These are phyloP conservation scores for Mus spretus DNA, from an alignment of 2,797 vertebrate species.

Conservation along the genomic window DNA sequence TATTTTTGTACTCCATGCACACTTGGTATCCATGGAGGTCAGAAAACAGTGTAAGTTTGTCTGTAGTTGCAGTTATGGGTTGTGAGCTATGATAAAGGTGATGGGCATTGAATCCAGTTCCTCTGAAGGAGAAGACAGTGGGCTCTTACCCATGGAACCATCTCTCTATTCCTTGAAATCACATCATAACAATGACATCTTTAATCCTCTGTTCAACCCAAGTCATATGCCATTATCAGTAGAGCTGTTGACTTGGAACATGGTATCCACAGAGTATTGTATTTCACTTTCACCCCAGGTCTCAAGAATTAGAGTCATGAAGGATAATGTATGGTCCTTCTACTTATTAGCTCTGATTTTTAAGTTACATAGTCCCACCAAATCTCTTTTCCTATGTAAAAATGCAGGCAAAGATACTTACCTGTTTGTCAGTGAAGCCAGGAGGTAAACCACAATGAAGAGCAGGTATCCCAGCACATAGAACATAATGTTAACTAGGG, in stretches of 20 bases:
- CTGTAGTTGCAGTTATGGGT: not conserved
- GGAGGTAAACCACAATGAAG: not conserved
- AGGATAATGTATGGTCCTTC: not conserved
- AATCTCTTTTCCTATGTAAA: not conserved
- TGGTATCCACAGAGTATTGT: not conserved
- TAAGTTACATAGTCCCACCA: not conserved
- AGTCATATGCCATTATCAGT: not conserved
- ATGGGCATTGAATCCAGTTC: not conserved
- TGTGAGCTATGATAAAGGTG: not conserved
- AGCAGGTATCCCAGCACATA: not conserved
- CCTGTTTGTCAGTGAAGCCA: not conserved
- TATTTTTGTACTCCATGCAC: not conserved
- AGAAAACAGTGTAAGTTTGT: not conserved
- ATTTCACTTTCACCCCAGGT: not conserved
- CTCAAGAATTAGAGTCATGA: slow-evolving; percentile 18
- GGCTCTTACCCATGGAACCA: not conserved
- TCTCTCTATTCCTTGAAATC: not conserved
- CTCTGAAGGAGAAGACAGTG: not conserved
- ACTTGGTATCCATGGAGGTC: not conserved
- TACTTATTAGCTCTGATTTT: not conserved
- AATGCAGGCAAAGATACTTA: not conserved
- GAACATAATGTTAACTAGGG: not conserved
- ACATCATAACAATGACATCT: not conserved
- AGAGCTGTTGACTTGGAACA: not conserved
- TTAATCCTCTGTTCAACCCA: slow-evolving; percentile 3